Conservation (phyloP, 2,888 invertebrate genomes). For the Iphiclides podalirius region DNA sequence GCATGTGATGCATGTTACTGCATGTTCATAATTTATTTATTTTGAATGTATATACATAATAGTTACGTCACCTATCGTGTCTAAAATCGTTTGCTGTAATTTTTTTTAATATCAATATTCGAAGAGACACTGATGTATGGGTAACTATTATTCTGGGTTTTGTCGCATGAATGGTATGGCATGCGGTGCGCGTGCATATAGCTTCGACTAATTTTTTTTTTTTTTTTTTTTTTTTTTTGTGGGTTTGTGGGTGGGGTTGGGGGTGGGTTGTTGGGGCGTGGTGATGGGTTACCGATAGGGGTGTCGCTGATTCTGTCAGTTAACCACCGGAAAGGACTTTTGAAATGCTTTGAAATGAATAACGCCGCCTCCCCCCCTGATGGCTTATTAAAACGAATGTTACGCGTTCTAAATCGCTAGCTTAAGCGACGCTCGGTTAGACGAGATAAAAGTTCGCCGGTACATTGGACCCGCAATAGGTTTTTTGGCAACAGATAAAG, state of each 20-base stretch:
- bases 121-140: neutral
- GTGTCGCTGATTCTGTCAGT: too few relatives aligned
- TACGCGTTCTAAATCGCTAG: too few relatives aligned
- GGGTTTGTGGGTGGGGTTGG: too few relatives aligned
- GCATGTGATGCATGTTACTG: conserved; percentile 10
- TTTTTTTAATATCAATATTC: neutral
- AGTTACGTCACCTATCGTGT: neutral
- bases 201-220: conserved; percentile 15
- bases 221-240: too few relatives aligned
- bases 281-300: conserved; percentile 3
- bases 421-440: too few relatives aligned
- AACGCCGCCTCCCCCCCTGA: too few relatives aligned
- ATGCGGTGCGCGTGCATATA: neutral
- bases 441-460: too few relatives aligned
- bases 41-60: neutral
- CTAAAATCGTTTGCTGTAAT: too few relatives aligned
- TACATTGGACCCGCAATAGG: too few relatives aligned
- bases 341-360: conserved; percentile 21
- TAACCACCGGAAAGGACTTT: conserved; percentile 8
- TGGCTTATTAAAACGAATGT: too few relatives aligned
- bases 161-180: conserved; percentile 13
- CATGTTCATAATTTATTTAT: neutral
- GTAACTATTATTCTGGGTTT: neutral
- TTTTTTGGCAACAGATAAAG: too few relatives aligned
- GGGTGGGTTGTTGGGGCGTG: too few relatives aligned